A percentile compares a stretch with the other conserved stretches of the same genome.
Evolutionary conservation across 2,797 vertebrate genomes (phyloP).

Genomic region (Myiotriccus ornatus): DNA sequence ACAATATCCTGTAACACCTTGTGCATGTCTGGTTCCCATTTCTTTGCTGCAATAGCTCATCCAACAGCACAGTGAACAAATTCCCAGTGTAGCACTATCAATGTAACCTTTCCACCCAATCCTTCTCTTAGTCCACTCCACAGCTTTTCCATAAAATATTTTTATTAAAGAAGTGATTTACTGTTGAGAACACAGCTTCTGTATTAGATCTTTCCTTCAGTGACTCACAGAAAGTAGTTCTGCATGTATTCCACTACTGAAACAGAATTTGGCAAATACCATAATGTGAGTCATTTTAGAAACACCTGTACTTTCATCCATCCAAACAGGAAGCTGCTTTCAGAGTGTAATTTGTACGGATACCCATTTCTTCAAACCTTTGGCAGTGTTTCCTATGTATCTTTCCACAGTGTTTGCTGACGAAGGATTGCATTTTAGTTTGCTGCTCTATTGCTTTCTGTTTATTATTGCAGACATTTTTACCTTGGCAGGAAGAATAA

Average conservation of each 20-base stretch:
- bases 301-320: background rate
- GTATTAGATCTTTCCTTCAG: background rate
- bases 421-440: background rate
- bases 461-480: background rate
- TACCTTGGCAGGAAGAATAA: background rate
- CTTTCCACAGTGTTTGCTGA: background rate
- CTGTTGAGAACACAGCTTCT: background rate
- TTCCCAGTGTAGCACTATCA: background rate
- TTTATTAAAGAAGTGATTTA: background rate
- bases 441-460: background rate
- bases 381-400: background rate
- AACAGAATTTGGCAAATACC: background rate
- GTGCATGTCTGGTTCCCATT: background rate
- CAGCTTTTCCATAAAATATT: background rate
- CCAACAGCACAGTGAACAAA: background rate
- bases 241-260: background rate
- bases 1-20: background rate
- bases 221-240: background rate
- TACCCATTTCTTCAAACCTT: background rate
- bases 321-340: background rate
- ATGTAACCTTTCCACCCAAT: accelerated
- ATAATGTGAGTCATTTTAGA: background rate
- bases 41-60: background rate
- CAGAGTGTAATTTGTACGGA: background rate
- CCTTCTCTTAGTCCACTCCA: background rate